A percentile compares a stretch with the other conserved stretches of the same genome.
Evolutionary conservation across 2,888 invertebrate genomes (phyloP).

Genomic region (Agonopterix alstromeriana): DNA sequence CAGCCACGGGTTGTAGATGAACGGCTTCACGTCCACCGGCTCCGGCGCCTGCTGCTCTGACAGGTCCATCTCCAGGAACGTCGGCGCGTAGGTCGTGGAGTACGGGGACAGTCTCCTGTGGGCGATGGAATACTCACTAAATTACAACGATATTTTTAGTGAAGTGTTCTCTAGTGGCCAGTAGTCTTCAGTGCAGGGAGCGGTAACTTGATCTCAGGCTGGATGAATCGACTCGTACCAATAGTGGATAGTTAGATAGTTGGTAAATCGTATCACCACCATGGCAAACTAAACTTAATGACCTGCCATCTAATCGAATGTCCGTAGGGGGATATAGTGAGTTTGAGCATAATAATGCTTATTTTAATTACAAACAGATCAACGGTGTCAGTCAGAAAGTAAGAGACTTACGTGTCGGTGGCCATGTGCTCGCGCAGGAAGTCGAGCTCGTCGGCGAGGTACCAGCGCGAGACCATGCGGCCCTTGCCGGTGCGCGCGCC

Average conservation of each 20-base stretch:
- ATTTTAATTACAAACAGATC: no score
- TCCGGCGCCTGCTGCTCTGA: constrained; percentile 8
- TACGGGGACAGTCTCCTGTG: constrained; percentile 37
- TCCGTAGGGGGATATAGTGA: no score
- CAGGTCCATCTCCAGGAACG: constrained; percentile 30
- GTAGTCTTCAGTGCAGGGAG: no score
- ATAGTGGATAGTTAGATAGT: no score
- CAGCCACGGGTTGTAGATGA: constrained; percentile 23
- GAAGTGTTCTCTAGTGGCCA: no score
- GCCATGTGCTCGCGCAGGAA: constrained; percentile 69
- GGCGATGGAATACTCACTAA: background rate
- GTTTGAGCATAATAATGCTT: no score
- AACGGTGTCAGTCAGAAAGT: background rate
- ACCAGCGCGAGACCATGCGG: constrained; percentile 61
- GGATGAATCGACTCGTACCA: no score
- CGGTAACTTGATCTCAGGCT: no score
- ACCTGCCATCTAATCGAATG: no score
- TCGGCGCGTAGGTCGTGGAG: constrained; percentile 30
- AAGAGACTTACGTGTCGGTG: constrained; percentile 52
- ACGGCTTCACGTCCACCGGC: constrained; percentile 21
- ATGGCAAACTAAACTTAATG: no score
- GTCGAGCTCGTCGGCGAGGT: constrained; percentile 65
- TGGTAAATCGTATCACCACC: no score
- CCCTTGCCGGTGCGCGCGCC: constrained; percentile 65
- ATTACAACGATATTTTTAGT: no score